These are phyloP conservation scores for Urocynchramus pylzowi DNA, from an alignment of 2,113 vertebrate genomes.

Conservation along the genomic window DNA sequence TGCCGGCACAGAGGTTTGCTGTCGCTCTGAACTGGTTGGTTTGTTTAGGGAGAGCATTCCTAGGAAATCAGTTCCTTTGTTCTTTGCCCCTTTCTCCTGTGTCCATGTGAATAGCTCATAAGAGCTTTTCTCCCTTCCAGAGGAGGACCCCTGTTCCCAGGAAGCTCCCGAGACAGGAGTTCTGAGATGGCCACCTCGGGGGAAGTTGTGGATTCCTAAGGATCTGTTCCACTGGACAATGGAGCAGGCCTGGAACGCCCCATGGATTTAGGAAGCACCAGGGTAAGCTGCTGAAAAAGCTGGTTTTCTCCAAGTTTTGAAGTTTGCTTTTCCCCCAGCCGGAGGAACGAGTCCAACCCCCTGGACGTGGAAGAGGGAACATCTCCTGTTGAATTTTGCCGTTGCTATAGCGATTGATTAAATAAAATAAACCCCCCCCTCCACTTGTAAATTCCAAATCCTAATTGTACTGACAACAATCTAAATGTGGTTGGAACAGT, in stretches of 20 bases:
- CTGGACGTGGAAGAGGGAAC: not conserved
- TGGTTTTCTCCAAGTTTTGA: not conserved
- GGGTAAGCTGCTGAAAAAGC: not conserved
- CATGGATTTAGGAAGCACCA: fast-evolving
- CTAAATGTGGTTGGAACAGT: conserved; percentile 59
- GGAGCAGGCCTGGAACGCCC: not conserved
- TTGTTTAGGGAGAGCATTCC: not conserved
- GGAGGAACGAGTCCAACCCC: not conserved
- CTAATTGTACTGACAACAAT: conserved; percentile 72
- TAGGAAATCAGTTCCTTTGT: not conserved
- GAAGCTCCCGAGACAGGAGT: fast-evolving
- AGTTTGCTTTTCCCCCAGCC: not conserved
- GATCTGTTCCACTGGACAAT: fast-evolving
- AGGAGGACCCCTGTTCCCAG: too few relatives aligned
- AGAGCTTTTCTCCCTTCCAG: not conserved
- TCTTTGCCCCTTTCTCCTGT: not conserved
- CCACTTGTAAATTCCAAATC: conserved; percentile 65
- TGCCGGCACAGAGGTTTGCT: not conserved
- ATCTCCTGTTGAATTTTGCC: conserved; percentile 47
- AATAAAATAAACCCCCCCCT: not conserved
- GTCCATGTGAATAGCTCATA: fast-evolving
- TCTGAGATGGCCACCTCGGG: fast-evolving
- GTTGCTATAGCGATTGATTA: conserved; percentile 68
- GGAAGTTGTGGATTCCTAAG: not conserved
- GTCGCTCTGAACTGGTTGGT: too few relatives aligned